Conservation (phyloP, 2,113 vertebrate species). For the Pontoporia blainvillei region DNA sequence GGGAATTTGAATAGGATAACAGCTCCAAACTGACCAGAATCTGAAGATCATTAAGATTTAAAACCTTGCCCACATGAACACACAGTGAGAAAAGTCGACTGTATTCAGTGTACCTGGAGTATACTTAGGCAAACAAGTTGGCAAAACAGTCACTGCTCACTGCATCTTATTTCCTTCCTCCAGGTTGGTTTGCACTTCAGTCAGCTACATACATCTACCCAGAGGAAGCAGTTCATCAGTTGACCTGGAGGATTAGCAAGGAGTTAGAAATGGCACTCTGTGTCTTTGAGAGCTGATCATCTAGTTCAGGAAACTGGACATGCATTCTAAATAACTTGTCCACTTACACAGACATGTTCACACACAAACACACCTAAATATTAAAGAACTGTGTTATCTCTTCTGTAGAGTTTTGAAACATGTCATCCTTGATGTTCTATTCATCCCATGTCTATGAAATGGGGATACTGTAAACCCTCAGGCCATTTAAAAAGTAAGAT, state of each 20-base stretch:
- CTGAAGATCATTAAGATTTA: neutral
- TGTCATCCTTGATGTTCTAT: neutral
- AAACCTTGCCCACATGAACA: neutral
- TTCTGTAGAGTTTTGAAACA: neutral
- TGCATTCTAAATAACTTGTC: neutral
- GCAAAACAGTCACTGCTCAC: neutral
- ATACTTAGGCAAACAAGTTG: neutral
- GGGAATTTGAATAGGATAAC: neutral
- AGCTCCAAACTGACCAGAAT: neutral
- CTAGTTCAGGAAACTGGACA: neutral
- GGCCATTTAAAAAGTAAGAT: neutral
- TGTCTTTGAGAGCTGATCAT: neutral
- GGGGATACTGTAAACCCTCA: neutral
- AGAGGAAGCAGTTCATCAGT: neutral
- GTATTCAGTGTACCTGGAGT: neutral
- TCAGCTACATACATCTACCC: neutral
- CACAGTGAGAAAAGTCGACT: neutral
- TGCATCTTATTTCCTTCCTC: neutral
- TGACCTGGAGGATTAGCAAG: neutral
- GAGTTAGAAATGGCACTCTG: neutral
- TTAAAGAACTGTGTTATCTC: neutral
- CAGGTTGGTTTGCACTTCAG: neutral
- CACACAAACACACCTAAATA: neutral
- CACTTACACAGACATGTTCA: neutral
- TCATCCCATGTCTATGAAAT: neutral